Evolutionary conservation across 2,888 invertebrate species (phyloP).

Genomic region (Rosalia funebris): DNA sequence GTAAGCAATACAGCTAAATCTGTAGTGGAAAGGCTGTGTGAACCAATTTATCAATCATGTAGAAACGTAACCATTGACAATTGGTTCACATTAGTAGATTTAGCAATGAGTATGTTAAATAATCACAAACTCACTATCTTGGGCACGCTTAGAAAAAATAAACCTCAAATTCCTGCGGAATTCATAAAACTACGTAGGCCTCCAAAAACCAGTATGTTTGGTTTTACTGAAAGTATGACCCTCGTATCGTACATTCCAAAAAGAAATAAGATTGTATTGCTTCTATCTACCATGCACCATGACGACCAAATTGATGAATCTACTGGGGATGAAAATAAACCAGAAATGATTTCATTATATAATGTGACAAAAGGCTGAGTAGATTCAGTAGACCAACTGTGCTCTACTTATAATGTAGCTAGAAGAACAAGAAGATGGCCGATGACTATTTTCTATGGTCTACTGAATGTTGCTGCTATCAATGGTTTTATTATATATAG

Average conservation of each 20-base stretch:
- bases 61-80: slow-evolving; percentile 32
- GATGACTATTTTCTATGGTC: slow-evolving; percentile 3
- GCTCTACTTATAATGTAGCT: background rate
- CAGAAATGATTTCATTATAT: background rate
- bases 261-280: slow-evolving; percentile 2
- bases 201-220: slow-evolving; percentile 29
- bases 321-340: slow-evolving; percentile 4
- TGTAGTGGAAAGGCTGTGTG: background rate
- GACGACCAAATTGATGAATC: background rate
- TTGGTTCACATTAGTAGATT: slow-evolving; percentile 45
- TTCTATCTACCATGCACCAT: background rate
- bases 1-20: background rate
- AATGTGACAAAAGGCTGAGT: slow-evolving; percentile 5
- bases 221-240: slow-evolving; percentile 40
- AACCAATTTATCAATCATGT: background rate
- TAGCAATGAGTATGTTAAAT: slow-evolving; percentile 38
- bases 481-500: background rate
- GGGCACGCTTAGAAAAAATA: slow-evolving; percentile 44
- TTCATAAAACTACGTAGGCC: slow-evolving; percentile 12
- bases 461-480: background rate
- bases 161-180: slow-evolving; percentile 27
- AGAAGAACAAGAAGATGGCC: slow-evolving; percentile 3
- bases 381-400: slow-evolving; percentile 5
- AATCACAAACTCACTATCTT: slow-evolving; percentile 35
- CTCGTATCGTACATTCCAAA: slow-evolving; percentile 33